Evolutionary conservation across 1,140 invertebrate genomes (phyloP).

Genomic region (Aporrectodea caliginosa): DNA sequence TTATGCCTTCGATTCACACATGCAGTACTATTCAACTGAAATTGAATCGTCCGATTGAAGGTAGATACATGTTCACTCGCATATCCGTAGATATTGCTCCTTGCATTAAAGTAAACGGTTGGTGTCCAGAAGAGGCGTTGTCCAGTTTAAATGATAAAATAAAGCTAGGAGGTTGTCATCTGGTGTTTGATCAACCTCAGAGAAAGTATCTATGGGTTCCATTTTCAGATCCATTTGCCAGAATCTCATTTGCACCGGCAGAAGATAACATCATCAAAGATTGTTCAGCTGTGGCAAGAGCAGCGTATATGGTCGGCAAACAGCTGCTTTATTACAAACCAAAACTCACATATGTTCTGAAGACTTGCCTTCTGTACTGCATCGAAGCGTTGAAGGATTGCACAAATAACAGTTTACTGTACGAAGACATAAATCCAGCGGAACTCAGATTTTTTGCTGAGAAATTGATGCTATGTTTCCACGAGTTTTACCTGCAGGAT

Average conservation of each 20-base stretch:
- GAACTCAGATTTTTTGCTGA: too few relatives aligned
- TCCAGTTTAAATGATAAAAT: background rate
- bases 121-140: background rate
- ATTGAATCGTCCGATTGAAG: background rate
- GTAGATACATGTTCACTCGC: background rate
- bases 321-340: background rate
- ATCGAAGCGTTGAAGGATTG: background rate
- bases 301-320: background rate
- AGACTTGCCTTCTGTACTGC: background rate
- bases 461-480: too few relatives aligned
- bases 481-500: too few relatives aligned
- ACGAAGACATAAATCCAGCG: too few relatives aligned
- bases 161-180: background rate
- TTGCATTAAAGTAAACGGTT: background rate
- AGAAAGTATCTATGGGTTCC: background rate
- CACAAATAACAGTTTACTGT: too few relatives aligned
- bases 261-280: background rate
- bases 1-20: too few relatives aligned
- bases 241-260: background rate
- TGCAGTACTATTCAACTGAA: background rate
- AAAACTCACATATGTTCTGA: background rate
- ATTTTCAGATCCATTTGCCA: background rate
- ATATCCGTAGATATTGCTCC: background rate
- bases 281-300: background rate
- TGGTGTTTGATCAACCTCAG: background rate